Evolutionary conservation across 2,888 invertebrate species (phyloP), one percentile per base, ranked within the genome.

Genomic region (Psylliodes chrysocephalus): DNA sequence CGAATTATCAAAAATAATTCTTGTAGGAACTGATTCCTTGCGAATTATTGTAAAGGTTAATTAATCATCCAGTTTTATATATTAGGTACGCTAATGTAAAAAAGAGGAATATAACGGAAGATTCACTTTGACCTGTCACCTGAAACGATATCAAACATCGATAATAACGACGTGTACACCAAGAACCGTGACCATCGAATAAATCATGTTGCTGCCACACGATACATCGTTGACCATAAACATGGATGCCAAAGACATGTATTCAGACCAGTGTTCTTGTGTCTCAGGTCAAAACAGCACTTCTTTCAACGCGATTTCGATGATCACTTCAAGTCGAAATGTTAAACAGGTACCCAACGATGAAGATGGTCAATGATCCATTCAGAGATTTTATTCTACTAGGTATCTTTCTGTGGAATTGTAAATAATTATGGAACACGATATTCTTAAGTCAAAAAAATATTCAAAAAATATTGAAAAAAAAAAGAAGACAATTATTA

Each of bases 121-220:
- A n/a, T n/a, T n/a, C n/a, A n/a, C n/a, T n/a, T n/a, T n/a, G 22
- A 22, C 3, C 22, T 64, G 68, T 69, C 71, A 65, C 46, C 59
- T 12, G 60, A 64, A 57, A 60, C 53, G 69, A 68, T 68, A 69
- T 55, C 55, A 65, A 64, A 69, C 68, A 71, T 71, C 66, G 66
- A 66, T 69, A 69, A 71, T 53, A 66, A 66, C 47, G 33, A 54
- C 59, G 60, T 52, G 51, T 60, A 52, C 40, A 61, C 44, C 33
- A 42, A 54, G 59, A 40, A 40, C 18, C 33, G 25, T 28, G 47
- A 60, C 57, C 57, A 49, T 57, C 42, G 55, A 42, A 66, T 66
- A 57, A 53, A 66, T 66, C 66, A 66, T 66, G 66, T 66, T 63
- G 40, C 53, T 63, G 66, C 57, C 66, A 53, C 25, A 33, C 44